Evolutionary conservation across 30 jellyfish, hydroid and myxozoan genomes (phyloP).

Genomic region (Sanderia malayensis): DNA sequence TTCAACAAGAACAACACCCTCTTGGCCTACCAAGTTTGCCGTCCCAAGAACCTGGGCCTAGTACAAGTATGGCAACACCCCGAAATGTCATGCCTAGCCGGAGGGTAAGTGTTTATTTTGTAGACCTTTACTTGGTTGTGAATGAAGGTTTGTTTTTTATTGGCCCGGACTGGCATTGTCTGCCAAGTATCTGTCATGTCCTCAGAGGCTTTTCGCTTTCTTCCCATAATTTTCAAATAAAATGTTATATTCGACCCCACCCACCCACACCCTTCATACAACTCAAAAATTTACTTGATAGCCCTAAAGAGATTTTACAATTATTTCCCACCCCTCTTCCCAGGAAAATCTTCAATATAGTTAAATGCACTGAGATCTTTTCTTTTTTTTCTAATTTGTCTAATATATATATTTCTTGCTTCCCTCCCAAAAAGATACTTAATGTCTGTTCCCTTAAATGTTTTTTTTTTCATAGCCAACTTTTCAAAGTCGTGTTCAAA

Average conservation of each 20-base stretch:
- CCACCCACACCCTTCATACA: no score
- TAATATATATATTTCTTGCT: no score
- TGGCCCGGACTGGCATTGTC: no score
- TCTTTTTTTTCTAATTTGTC: neutral
- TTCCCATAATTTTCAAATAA: no score
- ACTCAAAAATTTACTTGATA: no score
- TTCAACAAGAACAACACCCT: neutral
- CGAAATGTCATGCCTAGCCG: neutral
- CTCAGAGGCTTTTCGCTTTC: no score
- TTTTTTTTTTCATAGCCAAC: neutral
- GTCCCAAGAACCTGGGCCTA: neutral
- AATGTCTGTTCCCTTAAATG: neutral
- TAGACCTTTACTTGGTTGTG: no score
- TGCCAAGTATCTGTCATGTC: no score
- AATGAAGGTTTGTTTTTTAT: no score
- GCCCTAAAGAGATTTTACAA: no score
- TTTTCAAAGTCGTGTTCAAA: neutral
- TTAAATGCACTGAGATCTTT: no score
- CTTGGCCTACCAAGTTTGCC: constrained; percentile 8
- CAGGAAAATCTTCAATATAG: no score
- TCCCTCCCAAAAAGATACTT: constrained; percentile 2
- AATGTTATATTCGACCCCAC: neutral
- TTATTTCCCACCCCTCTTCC: neutral
- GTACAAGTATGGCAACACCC: neutral
- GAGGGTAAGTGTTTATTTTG: neutral